Evolutionary conservation across 2,888 invertebrate genomes (phyloP).

Genomic region (Mesopsocus fuscifrons): DNA sequence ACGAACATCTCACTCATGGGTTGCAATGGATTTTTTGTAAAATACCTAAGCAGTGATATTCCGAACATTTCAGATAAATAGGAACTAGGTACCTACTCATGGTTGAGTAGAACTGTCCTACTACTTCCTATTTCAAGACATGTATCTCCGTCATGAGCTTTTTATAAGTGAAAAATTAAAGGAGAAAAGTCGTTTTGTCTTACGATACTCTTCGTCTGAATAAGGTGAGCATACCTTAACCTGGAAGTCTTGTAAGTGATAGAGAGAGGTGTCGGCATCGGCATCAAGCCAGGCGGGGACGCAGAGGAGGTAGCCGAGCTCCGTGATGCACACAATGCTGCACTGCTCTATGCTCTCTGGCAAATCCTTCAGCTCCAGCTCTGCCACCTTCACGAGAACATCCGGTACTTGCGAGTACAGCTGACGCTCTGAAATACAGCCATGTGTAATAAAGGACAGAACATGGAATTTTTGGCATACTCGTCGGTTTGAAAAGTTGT

Average conservation of each 20-base stretch:
- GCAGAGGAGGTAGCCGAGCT: slow-evolving; percentile 59
- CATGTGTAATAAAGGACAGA: slow-evolving; percentile 3
- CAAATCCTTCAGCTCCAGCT: slow-evolving; percentile 44
- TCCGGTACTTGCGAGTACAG: slow-evolving; percentile 48
- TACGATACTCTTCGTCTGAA: no score
- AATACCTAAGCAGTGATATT: no score
- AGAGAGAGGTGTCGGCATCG: slow-evolving; percentile 32
- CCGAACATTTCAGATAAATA: no score
- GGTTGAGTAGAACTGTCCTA: no score
- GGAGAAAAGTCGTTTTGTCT: no score
- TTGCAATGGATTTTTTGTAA: no score
- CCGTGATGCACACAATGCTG: slow-evolving; percentile 48
- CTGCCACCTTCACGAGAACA: slow-evolving; percentile 50
- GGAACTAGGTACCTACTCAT: no score
- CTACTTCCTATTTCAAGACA: no score
- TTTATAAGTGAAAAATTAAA: no score
- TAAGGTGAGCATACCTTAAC: slow-evolving; percentile 48
- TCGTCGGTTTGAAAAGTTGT: no score
- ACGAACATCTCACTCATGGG: no score
- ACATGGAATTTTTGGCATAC: slow-evolving; percentile 8
- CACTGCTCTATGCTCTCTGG: slow-evolving; percentile 46
- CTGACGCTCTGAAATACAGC: slow-evolving; percentile 37
- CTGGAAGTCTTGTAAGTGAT: slow-evolving; percentile 42
- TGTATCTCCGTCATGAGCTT: no score
- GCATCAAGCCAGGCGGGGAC: slow-evolving; percentile 42